Evolutionary conservation across 2,113 vertebrate genomes (phyloP).

Genomic region (Crotalus horridus): DNA sequence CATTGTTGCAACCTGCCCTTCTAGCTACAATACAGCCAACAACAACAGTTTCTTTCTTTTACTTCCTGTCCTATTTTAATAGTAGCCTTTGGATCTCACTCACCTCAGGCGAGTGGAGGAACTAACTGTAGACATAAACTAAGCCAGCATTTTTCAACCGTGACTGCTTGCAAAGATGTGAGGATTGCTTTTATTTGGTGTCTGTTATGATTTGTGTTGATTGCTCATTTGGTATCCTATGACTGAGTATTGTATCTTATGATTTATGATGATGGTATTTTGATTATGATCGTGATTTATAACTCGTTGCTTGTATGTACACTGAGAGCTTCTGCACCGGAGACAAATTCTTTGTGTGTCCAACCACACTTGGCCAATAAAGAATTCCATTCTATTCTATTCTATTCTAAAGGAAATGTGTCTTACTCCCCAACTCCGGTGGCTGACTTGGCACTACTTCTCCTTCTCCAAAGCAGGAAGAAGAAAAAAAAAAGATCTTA

Average conservation of each 20-base stretch:
- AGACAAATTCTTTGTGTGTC: not conserved
- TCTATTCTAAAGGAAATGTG: not conserved
- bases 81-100: too few species aligned
- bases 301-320: not conserved
- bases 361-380: not conserved
- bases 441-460: not conserved
- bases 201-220: too few species aligned
- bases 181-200: too few species aligned
- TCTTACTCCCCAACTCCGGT: not conserved
- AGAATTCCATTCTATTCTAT: not conserved
- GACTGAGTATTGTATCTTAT: not conserved
- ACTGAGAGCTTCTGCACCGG: not conserved
- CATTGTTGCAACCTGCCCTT: not conserved
- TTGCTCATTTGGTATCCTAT: not conserved
- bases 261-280: not conserved
- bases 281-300: not conserved
- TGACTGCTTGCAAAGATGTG: too few species aligned
- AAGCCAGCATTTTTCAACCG: not conserved
- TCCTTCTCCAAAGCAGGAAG: slow-evolving; percentile 4
- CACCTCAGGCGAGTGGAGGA: not conserved
- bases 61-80: not conserved
- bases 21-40: not conserved
- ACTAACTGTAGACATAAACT: not conserved
- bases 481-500: slow-evolving; percentile 30
- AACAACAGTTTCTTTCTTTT: too few species aligned